Evolutionary conservation across 2,888 invertebrate genomes (phyloP).

Genomic region (Parascotia fuliginaria): DNA sequence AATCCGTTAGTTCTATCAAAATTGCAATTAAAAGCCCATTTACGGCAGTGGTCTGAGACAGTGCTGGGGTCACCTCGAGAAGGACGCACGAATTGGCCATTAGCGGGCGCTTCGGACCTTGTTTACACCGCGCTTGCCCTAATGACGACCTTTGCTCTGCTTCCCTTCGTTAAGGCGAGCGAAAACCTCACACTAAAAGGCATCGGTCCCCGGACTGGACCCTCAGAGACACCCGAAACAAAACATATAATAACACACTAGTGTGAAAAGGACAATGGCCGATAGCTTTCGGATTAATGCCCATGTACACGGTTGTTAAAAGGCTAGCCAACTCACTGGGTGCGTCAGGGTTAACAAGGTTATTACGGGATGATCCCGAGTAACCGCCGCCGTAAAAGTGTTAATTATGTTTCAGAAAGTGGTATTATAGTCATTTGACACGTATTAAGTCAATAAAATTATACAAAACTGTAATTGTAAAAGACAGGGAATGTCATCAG

Average conservation of each 20-base stretch:
- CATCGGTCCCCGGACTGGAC: slow-evolving; percentile 78
- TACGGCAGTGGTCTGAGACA: slow-evolving; percentile 74
- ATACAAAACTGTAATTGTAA: slow-evolving; percentile 5
- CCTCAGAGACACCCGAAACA: slow-evolving; percentile 75
- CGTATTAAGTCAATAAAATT: slow-evolving; percentile 51
- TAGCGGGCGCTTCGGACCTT: slow-evolving; percentile 85
- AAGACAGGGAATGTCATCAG: neutral
- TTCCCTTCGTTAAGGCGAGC: slow-evolving; percentile 86
- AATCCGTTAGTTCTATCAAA: slow-evolving; percentile 81
- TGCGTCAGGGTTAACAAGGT: slow-evolving; percentile 85
- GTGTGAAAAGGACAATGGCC: slow-evolving; percentile 77
- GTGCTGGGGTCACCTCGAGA: slow-evolving; percentile 82
- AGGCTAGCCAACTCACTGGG: slow-evolving; percentile 81
- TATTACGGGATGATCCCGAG: slow-evolving; percentile 84
- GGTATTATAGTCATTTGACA: slow-evolving; percentile 68
- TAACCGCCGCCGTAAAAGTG: slow-evolving; percentile 83
- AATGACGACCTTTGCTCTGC: slow-evolving; percentile 86
- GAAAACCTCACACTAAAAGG: slow-evolving; percentile 86
- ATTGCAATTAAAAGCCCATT: slow-evolving; percentile 85
- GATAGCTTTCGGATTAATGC: slow-evolving; percentile 85
- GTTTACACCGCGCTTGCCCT: slow-evolving; percentile 86
- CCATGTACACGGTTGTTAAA: slow-evolving; percentile 84
- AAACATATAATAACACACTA: slow-evolving; percentile 55
- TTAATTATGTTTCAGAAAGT: slow-evolving; percentile 81
- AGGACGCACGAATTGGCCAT: slow-evolving; percentile 85